Base-by-base conservation (phyloP, 2,888 invertebrate species). In the Pyrocoelia pectoralis region DNA sequence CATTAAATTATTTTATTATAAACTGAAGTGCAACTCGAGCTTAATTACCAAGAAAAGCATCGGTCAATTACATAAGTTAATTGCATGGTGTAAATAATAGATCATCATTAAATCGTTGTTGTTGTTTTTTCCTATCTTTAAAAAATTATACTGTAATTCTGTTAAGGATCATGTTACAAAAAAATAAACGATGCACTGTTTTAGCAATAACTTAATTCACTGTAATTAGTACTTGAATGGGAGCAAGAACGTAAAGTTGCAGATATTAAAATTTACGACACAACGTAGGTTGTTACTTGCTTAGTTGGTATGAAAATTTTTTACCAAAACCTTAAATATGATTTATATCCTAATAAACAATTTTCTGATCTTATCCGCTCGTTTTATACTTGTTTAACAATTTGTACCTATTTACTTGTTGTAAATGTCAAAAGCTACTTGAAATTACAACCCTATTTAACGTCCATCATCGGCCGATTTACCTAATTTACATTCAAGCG, bases 41-140 rank as follows among this genome's bases (percentile, higher is more conserved):
- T 62, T 62, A 62, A 62, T 62, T 62, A 48, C 57, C 57, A 62
- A 57, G 56, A 57, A 62, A 54, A 61, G 56, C 41, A 56, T 57
- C 56, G 56, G 53, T 48, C 57, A 62, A 62, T 62, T 62, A 62
- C 56, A 49, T 57, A 57, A 57, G 53, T 12, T 62, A 62, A 62
- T 62, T 57, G 57, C 56, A 17, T 62, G 53, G 48, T 62, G 62
- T 62, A 57, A 62, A 62, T 62, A 57, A 62, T 59, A 52, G 52
- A 24, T 38, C n/a, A 56, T 62, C 56, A 61, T 56, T 56, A 43
- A 62, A 40, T 52, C 46, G 24, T 38, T 57, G 62, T 56, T 61
- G 56, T 41, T 52, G 6, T 24, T 57, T 57, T 61, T 57, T 53
- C 46, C 48, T 61, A 29, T 49, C 17, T 48, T 38, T 28, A 15